Conservation (phyloP, 2,797 vertebrate genomes). For the Echiichthys vipera region DNA sequence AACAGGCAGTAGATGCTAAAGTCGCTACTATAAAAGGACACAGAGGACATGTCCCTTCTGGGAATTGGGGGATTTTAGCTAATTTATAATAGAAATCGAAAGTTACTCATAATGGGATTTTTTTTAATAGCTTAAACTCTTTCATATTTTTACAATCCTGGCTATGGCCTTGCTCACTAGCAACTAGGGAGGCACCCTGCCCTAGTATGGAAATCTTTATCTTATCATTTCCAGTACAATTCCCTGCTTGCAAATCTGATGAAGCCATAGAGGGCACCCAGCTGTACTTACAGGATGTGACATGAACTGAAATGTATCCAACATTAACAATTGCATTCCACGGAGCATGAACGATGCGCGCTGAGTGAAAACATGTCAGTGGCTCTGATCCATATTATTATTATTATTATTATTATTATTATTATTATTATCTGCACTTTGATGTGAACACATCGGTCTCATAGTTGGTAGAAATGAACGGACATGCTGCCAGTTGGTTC, state of each 20-base stretch:
- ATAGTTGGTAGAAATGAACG: conserved; percentile 10
- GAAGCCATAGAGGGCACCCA: conserved; percentile 29
- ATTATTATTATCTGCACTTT: conserved; percentile 19
- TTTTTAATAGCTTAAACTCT: conserved; percentile 49
- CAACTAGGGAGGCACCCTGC: conserved; percentile 26
- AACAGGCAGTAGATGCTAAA: conserved; percentile 1
- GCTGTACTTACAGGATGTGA: conserved; percentile 61
- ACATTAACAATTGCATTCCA: conserved; percentile 38
- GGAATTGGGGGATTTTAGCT: neutral
- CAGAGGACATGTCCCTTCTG: neutral
- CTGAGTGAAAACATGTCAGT: conserved; percentile 27
- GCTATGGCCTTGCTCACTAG: neutral
- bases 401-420: conserved; percentile 14
- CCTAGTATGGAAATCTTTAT: conserved; percentile 52
- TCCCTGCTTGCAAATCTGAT: conserved; percentile 45
- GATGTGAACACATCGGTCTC: neutral
- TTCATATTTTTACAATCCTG: conserved; percentile 30
- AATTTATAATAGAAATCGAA: neutral
- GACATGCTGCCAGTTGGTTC: conserved; percentile 7
- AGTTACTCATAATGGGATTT: conserved; percentile 23
- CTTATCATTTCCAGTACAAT: conserved; percentile 50
- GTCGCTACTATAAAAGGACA: neutral
- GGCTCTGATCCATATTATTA: conserved; percentile 9
- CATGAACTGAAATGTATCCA: conserved; percentile 55
- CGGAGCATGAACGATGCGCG: neutral